phyloP scores from a whole-genome alignment of 2,113 vertebrate genomes.

The Balaenoptera acutorostrata region DNA sequence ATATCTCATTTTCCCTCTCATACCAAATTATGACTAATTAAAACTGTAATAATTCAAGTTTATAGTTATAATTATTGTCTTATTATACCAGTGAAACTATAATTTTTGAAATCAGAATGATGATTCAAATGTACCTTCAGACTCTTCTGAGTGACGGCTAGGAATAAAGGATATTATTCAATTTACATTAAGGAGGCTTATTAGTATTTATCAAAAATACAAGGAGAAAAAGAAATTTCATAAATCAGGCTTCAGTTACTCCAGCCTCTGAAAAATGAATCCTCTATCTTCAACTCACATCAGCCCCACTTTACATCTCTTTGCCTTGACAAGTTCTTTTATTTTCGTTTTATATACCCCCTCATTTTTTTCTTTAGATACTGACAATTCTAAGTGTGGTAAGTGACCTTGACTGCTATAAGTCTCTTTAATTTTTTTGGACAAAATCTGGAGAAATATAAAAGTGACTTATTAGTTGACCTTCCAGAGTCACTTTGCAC shows the following conservation, averaged over 20 bases:
- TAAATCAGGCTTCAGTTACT: background rate
- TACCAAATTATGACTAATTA: slow-evolving; percentile 1
- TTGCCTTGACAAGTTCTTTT: background rate
- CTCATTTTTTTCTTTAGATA: background rate
- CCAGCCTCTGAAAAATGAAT: background rate
- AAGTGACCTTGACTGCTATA: background rate
- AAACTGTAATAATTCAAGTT: background rate
- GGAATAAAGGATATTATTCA: background rate
- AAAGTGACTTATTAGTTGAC: background rate
- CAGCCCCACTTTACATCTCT: background rate
- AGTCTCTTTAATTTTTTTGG: background rate
- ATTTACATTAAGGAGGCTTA: background rate
- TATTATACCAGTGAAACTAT: background rate
- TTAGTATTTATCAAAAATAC: background rate
- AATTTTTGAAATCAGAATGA: slow-evolving; percentile 8
- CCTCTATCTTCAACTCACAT: background rate
- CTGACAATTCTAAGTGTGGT: background rate
- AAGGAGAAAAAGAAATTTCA: background rate
- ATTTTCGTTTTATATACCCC: background rate
- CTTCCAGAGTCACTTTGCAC: background rate
- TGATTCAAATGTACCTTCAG: background rate
- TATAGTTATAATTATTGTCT: background rate
- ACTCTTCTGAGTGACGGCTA: background rate
- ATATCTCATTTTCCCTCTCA: background rate
- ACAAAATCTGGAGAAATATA: background rate